Percentiles rank a stretch among this genome's conserved stretches.
Evolutionary conservation across 2,888 invertebrate species (phyloP).

Genomic region (Megamerina dolium): DNA sequence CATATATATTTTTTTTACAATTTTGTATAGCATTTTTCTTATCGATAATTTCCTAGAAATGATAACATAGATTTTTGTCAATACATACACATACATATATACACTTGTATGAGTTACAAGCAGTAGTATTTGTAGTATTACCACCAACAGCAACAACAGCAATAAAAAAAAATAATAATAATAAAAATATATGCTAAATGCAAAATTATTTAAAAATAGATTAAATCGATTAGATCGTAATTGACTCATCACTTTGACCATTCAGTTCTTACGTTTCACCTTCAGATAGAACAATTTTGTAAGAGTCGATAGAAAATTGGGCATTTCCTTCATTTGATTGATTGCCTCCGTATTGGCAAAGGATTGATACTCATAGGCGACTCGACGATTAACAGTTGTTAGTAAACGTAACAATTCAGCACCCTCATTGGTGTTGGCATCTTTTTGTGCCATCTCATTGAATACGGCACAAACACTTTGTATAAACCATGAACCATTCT

Average conservation of each 20-base stretch:
- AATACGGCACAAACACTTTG: constrained; percentile 60
- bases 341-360: constrained; percentile 46
- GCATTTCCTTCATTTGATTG: constrained; percentile 62
- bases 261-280: constrained; percentile 28
- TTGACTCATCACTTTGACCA: too few species aligned
- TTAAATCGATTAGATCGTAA: too few species aligned
- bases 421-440: constrained; percentile 47
- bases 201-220: too few species aligned
- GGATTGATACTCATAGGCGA: constrained; percentile 63
- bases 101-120: background rate
- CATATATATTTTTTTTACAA: too few species aligned
- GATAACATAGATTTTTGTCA: too few species aligned
- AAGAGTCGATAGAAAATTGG: constrained; percentile 61
- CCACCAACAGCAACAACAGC: background rate
- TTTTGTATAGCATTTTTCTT: too few species aligned
- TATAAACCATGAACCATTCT: constrained; percentile 67
- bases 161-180: too few species aligned
- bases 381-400: constrained; percentile 57
- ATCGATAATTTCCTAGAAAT: too few species aligned
- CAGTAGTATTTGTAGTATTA: background rate
- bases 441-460: constrained; percentile 41
- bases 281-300: constrained; percentile 56
- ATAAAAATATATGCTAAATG: too few species aligned
- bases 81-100: too few species aligned
- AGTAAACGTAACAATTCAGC: constrained; percentile 59